Base-by-base conservation (phyloP, 2,888 invertebrate genomes). In the Apoda limacodes region DNA sequence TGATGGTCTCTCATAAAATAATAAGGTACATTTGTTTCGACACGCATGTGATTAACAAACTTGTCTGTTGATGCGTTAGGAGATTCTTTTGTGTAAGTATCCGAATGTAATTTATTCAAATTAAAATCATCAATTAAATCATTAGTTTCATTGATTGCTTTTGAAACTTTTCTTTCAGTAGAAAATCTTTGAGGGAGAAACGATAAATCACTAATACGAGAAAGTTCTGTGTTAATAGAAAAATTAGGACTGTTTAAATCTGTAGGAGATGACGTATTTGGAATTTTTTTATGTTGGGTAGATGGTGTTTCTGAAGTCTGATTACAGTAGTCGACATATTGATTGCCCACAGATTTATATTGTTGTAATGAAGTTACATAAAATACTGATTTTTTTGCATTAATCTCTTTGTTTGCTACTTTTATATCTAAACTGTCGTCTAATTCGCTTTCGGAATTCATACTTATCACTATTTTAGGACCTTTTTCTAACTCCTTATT, bases 1-100 rank as follows among this genome's bases (percentile, higher is more conserved):
- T 54, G 39, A n/a, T n/a, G n/a, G 3, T 72, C 70, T 37, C 50
- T 60, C 21, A 45, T 35, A 14, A 57, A 52, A 29, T 54, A 60
- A 23, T 52, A 47, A 13, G 61, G 60, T n/a, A 58, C 58, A 38
- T 44, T 63, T 9, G 37, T 30, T 17, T 71, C 72, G 2, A 37
- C 27, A 23, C 38, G 40, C 40, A 60, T 41, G 29, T 60, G 56
- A 40, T 56, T 55, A 5, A n/a, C n/a, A n/a, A n/a, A n/a, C n/a
- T 37, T 44, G 6, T 76, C 68, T 9, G 57, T 37, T n/a, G 60
- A 56, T n/a, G 58, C 60, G 25, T 60, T 58, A 1, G 78, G 78
- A 1, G 81, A 81, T 21, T 82, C 82, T 51, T 83, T 83, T 4
- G 80, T 78, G 38, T 68, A 84, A 1, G 83, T 84, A 42, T 83